phyloP scores from a whole-genome alignment of 2,113 vertebrate genomes.

The Pleuronectes platessa region DNA sequence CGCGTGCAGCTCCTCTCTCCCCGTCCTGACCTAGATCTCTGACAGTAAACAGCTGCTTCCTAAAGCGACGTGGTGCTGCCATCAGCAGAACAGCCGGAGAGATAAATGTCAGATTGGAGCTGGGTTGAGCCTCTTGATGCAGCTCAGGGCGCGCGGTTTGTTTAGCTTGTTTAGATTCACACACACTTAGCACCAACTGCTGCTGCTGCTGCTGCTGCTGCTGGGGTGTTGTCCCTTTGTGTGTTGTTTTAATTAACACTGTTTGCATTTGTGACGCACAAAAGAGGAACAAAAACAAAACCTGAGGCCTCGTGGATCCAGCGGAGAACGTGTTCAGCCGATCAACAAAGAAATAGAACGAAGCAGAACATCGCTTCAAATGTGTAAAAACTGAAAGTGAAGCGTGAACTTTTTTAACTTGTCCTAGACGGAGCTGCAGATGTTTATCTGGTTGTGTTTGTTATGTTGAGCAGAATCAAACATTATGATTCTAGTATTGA shows the following conservation, averaged over 20 bases:
- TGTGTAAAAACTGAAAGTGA: no score
- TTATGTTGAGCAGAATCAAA: no score
- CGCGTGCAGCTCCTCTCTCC: conserved; percentile 26
- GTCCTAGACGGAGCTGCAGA: no score
- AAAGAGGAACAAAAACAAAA: neutral
- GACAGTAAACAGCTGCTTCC: conserved; percentile 83
- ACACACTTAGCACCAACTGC: conserved; percentile 65
- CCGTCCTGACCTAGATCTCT: conserved; percentile 86
- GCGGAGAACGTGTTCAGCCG: neutral
- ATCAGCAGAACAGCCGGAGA: conserved; percentile 81
- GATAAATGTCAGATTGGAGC: conserved; percentile 87
- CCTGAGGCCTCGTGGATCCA: neutral
- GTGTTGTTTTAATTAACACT: conserved; percentile 33
- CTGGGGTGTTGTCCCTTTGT: neutral
- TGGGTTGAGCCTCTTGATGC: conserved; percentile 76
- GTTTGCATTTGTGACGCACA: neutral
- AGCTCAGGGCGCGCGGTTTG: conserved; percentile 72
- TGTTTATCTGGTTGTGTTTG: no score
- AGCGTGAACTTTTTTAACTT: no score
- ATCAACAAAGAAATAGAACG: neutral
- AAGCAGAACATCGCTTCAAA: neutral
- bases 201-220: conserved; percentile 28
- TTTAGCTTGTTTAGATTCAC: conserved; percentile 68
- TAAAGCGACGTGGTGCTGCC: conserved; percentile 77
- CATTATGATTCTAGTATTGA: no score